Evolutionary conservation across 2,113 vertebrate genomes (phyloP).

Genomic region (Mugil cephalus): DNA sequence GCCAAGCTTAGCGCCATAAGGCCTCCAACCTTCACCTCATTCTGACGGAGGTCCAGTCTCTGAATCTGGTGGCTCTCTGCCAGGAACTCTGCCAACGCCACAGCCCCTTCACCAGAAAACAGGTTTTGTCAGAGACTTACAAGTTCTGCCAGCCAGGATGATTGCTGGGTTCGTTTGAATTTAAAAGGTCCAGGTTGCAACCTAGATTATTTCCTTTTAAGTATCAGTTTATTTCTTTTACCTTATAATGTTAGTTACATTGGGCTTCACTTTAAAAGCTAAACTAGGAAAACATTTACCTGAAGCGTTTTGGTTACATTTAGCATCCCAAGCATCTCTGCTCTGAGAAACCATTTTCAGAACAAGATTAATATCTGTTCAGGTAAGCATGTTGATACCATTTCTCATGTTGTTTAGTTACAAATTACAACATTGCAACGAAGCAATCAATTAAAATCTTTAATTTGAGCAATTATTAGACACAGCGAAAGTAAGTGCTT

Average conservation of each 20-base stretch:
- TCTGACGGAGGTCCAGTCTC: conserved; percentile 75
- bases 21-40: conserved; percentile 69
- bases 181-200: background rate
- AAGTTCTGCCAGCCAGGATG: background rate
- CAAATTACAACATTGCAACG: background rate
- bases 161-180: background rate
- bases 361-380: background rate
- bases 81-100: conserved; percentile 80
- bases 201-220: background rate
- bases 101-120: conserved; percentile 52
- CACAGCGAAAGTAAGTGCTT: background rate
- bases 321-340: background rate
- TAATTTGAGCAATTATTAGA: no score
- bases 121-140: background rate
- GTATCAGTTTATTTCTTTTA: background rate
- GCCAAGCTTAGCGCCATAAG: conserved; percentile 75
- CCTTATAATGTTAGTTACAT: background rate
- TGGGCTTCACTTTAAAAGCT: background rate
- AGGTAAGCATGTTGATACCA: background rate
- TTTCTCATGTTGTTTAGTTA: background rate
- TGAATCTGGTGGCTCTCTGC: conserved; percentile 64
- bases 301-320: background rate
- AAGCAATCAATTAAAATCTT: background rate
- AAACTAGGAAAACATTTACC: no score
- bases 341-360: background rate